Percentiles rank a stretch among this genome's conserved stretches.
phyloP scores from a whole-genome alignment of 2,113 vertebrate species.

The Callionymus lyra region DNA sequence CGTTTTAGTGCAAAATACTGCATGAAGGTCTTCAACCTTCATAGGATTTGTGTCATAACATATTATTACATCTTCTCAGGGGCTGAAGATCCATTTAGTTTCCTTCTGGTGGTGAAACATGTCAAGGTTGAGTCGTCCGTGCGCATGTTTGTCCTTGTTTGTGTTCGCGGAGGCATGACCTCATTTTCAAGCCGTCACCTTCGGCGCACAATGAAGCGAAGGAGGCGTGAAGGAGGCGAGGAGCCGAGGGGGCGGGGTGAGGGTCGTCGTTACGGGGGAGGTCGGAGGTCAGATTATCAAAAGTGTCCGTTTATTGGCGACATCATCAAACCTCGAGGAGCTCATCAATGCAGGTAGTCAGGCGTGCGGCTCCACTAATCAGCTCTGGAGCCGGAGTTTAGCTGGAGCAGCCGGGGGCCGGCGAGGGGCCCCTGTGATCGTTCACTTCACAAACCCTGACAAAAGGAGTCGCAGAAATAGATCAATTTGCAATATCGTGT shows the following conservation, averaged over 20 bases:
- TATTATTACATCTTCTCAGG: no score
- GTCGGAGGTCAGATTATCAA: conserved; percentile 80
- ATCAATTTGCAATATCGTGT: conserved; percentile 98
- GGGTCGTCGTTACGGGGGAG: conserved; percentile 29
- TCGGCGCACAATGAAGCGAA: conserved; percentile 31
- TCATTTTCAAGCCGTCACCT: conserved; percentile 45
- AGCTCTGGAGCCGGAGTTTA: no score
- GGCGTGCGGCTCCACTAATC: conserved; percentile 73
- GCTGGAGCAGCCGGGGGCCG: no score
- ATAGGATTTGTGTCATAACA: no score
- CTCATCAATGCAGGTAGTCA: conserved; percentile 75
- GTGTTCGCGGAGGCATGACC: conserved; percentile 45
- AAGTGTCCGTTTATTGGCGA: conserved; percentile 80
- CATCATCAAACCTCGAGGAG: conserved; percentile 79
- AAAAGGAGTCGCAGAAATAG: conserved; percentile 71
- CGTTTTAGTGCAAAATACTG: no score
- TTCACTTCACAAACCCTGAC: conserved; percentile 65
- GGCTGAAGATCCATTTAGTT: no score
- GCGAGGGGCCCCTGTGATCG: conserved; percentile 71
- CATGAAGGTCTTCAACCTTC: no score
- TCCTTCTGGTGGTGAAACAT: no score
- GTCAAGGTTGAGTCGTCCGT: no score
- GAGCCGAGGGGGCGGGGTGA: background rate
- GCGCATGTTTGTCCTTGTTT: conserved; percentile 25
- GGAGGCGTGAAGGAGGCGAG: conserved; percentile 28